These are phyloP conservation scores for Ariolimax columbianus DNA, from an alignment of 2,888 invertebrate genomes.

Conservation along the genomic window DNA sequence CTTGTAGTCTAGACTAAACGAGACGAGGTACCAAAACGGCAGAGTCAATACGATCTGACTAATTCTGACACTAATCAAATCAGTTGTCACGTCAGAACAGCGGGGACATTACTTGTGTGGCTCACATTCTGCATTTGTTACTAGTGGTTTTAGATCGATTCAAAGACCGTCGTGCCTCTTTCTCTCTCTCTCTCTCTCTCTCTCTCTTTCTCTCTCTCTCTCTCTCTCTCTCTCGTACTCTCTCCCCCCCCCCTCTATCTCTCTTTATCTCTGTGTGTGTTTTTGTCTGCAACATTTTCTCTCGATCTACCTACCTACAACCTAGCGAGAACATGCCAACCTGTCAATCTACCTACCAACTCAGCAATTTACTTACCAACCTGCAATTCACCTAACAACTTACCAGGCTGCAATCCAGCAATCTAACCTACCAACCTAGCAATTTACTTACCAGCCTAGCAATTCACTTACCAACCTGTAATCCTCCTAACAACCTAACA, in stretches of 20 bases:
- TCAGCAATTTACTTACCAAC: too few species aligned
- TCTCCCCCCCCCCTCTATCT: background rate
- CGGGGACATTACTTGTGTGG: background rate
- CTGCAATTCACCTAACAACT: too few species aligned
- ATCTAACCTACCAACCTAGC: too few species aligned
- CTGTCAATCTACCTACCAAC: too few species aligned
- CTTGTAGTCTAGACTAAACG: background rate
- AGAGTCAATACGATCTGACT: background rate
- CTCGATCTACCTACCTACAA: background rate
- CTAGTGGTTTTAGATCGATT: background rate
- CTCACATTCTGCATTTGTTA: slow-evolving; percentile 3
- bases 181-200: background rate
- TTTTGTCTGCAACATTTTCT: too few species aligned
- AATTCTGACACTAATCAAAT: background rate
- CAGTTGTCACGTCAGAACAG: slow-evolving; percentile 3
- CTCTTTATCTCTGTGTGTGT: background rate
- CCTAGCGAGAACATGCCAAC: too few species aligned
- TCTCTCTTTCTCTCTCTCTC: background rate
- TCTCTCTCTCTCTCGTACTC: background rate
- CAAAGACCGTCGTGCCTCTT: background rate
- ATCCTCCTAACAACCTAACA: too few species aligned
- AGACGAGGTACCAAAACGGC: background rate
- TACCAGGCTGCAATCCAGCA: too few species aligned
- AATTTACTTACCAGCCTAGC: too few species aligned
- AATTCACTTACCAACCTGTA: too few species aligned